Conservation (phyloP, 2,888 invertebrate genomes). For the Cerastis leucographa region DNA sequence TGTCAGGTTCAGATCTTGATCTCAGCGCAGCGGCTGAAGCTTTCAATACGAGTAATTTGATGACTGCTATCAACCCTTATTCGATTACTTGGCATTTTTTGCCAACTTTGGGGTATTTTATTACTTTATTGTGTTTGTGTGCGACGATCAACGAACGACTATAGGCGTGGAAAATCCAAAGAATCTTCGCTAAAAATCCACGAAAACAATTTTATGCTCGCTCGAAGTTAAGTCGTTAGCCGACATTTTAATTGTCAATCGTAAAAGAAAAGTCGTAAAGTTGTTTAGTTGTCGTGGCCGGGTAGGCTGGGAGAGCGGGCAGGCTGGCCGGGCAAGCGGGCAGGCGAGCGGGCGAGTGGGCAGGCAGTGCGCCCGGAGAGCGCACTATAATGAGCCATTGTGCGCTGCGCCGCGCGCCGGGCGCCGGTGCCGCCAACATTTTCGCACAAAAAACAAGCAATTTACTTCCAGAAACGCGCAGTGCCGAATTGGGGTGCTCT, state of each 20-base stretch:
- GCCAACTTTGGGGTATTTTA: constrained; percentile 41
- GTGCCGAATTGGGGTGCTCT: constrained; percentile 72
- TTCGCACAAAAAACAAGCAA: constrained; percentile 79
- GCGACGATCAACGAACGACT: constrained; percentile 32
- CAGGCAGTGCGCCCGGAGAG: constrained; percentile 45
- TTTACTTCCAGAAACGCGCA: constrained; percentile 69
- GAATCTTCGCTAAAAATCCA: constrained; percentile 60
- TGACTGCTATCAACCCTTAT: constrained; percentile 20
- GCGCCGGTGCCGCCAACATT: constrained; percentile 53
- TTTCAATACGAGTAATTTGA: constrained; percentile 1
- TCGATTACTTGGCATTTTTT: constrained; percentile 31
- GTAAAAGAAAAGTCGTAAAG: constrained; percentile 77
- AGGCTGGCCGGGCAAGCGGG: constrained; percentile 36
- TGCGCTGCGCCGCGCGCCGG: constrained; percentile 40
- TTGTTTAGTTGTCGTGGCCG: constrained; percentile 68
- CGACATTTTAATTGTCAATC: constrained; percentile 76
- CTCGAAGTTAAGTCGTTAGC: constrained; percentile 72
- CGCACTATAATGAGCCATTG: constrained; percentile 71
- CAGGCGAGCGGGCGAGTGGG: constrained; percentile 26
- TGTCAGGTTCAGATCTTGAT: not conserved
- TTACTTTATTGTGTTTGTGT: constrained; percentile 50
- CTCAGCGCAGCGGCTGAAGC: not conserved
- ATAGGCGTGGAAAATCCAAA: constrained; percentile 49
- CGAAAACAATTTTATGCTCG: constrained; percentile 71
- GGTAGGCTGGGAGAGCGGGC: constrained; percentile 20